Evolutionary conservation across 2,797 vertebrate genomes (phyloP), one percentile per base, ranked within the genome.

Genomic region (Petrocephalus sullivani): DNA sequence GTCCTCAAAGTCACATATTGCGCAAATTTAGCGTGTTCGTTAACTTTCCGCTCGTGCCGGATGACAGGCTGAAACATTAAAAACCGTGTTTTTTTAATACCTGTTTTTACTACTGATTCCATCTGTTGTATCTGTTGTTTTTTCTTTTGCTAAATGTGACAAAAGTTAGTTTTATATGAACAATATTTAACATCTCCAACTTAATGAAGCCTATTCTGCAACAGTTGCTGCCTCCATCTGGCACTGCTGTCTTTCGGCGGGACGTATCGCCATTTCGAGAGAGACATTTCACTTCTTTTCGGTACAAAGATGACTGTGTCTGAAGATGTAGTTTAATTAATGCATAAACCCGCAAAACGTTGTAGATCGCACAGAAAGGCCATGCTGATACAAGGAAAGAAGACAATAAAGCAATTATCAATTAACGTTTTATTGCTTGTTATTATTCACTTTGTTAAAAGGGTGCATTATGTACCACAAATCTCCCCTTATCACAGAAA

Each of bases 201-300:
- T 85, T 87, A 88, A 88, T 87, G 85, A 88, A 86, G 78, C 78
- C 58, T 71, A 71, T 53, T 89, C 82, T 84, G 57, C 87, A 87
- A 60, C 9, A n/a, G 58, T 86, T 88, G 51, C 28, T 56, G 53
- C 61, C 23, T 86, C 33, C 88, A 89, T 89, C 93, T 93, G 90
- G 90, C 91, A 92, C 92, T 37, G 19, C 84, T n/a, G 21, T 93
- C 92, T 91, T 37, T 87, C 88, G 60, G 67, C 12, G 28, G 87
- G 86, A 89, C 61, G 51, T 87, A 88, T 88, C 83, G 54, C 78
- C 87, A 89, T 86, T 81, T 87, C 81, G 6, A 61, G 75, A 71
- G 87, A 82, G n/a, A 16, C 78, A 56, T 85, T 89, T 88, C 67
- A 58, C 87, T 87, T 86, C 28, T 2, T 46, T 33, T 75, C 87